Base-by-base conservation (phyloP, 2,113 vertebrate genomes). In the Labeo catla region DNA sequence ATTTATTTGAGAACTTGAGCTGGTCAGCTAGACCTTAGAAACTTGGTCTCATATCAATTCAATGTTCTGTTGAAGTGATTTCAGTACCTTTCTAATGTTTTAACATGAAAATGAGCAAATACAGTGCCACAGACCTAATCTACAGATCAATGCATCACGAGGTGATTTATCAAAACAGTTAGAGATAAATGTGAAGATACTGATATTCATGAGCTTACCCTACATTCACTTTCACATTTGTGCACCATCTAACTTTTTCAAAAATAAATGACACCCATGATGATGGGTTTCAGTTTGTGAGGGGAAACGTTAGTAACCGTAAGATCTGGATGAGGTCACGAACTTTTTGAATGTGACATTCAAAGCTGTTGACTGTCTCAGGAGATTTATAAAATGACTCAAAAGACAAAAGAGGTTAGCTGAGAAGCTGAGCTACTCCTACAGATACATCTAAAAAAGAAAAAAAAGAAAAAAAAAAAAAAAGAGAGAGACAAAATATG, bases 371-470 rank as follows among this genome's bases (percentile, higher is more conserved):
- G 77, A 45, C 36, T n/a, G 49, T 50, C 11, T 45, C 6, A 45
- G 36, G 36, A 23, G 49, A 43, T 15, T 83, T 23, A 8, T 43
- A 45, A 73, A 73, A 13, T 19, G n/a, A 9, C 5, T 49, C 47
- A 65, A 70, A 43, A 45, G 28, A 70, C 47, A 70, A 68, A 52
- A 73, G 8, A 28, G n/a, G 28, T 21, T 15, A 65, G 34, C 73
- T 79, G 83, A 65, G 16, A 23, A 47, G 78, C 52, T 87, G 86
- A 84, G 47, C 28, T 83, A 54, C 34, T 70, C n/a, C 50, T 36
- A 82, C n/a, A 70, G 13, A 50, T 23, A 77, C 65, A 80, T 21
- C 23, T 23, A 76, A 68, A 16, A 45, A 45, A 59, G 34, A 76
- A 68, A 16, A 45, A 45, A 59, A 16, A 81, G 57, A 43, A 11